Base-by-base conservation (phyloP, 2,113 vertebrate species). In the Limnothrissa miodon region DNA sequence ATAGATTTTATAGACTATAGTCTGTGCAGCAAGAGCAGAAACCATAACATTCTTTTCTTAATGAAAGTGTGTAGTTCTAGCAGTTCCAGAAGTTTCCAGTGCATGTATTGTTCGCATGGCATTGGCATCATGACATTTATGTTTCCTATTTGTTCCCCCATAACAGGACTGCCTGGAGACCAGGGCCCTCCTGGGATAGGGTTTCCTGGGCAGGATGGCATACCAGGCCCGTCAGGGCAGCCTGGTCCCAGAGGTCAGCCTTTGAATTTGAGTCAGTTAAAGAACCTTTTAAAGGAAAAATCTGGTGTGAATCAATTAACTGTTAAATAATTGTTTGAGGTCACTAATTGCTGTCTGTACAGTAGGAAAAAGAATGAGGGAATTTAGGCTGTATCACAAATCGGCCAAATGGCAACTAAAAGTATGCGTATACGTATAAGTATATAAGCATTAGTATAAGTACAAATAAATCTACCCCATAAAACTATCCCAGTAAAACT, bases 81-180 rank as follows among this genome's bases (percentile, higher is more conserved):
- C 2, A 56, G 4, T 23, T 6, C 51, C 4, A 56, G 51, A 56
- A 23, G 21, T 19, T 23, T 5, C 19, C 17, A 53, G 21, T 42
- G 19, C 19, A 56, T 23, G 46, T 17, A 17, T 17, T 48, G 46
- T 48, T 48, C 17, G 13, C 17, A 1, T 17, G 17, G n/a, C n/a
- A n/a, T n/a, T 48, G 46, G 11, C 46, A 15, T 48, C 15, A 48
- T 17, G 11, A 1, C 17, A 15, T 48, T 85, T 45, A n/a, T 39
- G 17, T 80, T 82, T 33, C 7, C 48, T 78, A 51, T 29, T 13
- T 39, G n/a, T 87, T 80, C 3, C 15, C 29, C 80, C 45, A 83
- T 36, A 15, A n/a, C 62, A 94, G 93, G 93, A 78, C 25, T n/a
- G 1, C 89, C 51, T 82, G 93, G 93, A 89, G 89, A 92, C 6